Base-by-base conservation (phyloP, 2,797 vertebrate species). In the Myotis pilosus region DNA sequence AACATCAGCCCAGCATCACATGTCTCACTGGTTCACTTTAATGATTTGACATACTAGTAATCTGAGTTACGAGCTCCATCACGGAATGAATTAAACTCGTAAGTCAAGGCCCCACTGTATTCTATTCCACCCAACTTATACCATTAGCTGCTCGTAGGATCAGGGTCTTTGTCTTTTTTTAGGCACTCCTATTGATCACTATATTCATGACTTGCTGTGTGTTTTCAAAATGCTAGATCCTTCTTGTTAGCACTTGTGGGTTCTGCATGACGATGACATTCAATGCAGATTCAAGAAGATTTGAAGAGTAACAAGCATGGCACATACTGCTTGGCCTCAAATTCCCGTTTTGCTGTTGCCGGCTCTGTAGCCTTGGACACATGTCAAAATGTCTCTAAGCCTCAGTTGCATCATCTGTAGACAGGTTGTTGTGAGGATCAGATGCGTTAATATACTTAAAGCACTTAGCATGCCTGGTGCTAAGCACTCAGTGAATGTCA, bases 221-320 rank as follows among this genome's bases (percentile, higher is more conserved):
- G 33, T 80, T 95, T 95, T 75, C 79, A 86, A 64, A 91, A 92
- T 90, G 55, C 12, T 23, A 68, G n/a, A 49, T 74, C 36, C 30
- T 86, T 79, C 33, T 93, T 91, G 84, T 83, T 30, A 76, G 30
- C 49, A 36, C 6, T 60, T 83, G 15, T 64, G n/a, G 62, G 66
- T 76, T 92, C 51, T 84, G 38, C 25, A 17, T 91, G 89, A 81
- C 16, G 16, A 53, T 86, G 69, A 44, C 4, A 88, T 87, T 62
- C 76, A 84, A 6, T 71, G 38, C 20, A 36, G 44, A 91, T 81
- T 89, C 23, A 44, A 55, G 66, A 81, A 38, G n/a, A 95, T 71
- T 60, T 84, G 47, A 76, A 94, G 69, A 89, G n/a, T 91, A 74
- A 57, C 19, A 25, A 89, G 36, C 74, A 41, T 89, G 33, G 10